Base-by-base conservation (phyloP, 1,140 invertebrate genomes). In the Magallana ariakensis region DNA sequence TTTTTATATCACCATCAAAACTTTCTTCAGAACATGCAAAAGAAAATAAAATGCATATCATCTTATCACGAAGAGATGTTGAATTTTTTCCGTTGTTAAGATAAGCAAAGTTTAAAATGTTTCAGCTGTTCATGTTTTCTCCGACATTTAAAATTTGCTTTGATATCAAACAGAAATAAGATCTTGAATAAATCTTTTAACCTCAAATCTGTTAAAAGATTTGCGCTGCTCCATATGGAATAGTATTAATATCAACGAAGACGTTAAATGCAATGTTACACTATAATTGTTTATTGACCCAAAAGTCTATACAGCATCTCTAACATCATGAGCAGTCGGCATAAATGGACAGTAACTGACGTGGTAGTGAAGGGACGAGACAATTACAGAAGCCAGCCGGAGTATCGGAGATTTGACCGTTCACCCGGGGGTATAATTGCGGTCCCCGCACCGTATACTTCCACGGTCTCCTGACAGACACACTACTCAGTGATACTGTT, bases 361-460 rank as follows among this genome's bases (percentile, higher is more conserved):
- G 33, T 33, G 22, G 66, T 13, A 13, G 66, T 26, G 22, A 75
- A 9, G 22, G 66, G 66, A 13, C 9, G 22, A 75, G 66, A 75
- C 66, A 26, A 26, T 75, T 75, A 33, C 22, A 9, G 22, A 26
- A 75, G 22, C 26, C 33, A 19, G 5, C 66, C 66, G 66, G 19
- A 26, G 33, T 75, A 4, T 75, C 1, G 33, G 66, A 75, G 66
- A 19, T 22, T 9, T 22, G 66, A 19, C 22, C 13, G 33, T 26
- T 75, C 66, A 75, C 66, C 22, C 66, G 11, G 22, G 66, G 66
- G 66, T 75, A 75, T 75, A 75, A 75, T 75, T 75, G 62, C 11
- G 15, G 33, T 26, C 33, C 33, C 11, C n/a, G n/a, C n/a, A n/a
- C n/a, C n/a, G n/a, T n/a, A n/a, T n/a, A n/a, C n/a, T 62, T 19